phyloP scores from a whole-genome alignment of 2,113 vertebrate species.

The Malurus melanocephalus region DNA sequence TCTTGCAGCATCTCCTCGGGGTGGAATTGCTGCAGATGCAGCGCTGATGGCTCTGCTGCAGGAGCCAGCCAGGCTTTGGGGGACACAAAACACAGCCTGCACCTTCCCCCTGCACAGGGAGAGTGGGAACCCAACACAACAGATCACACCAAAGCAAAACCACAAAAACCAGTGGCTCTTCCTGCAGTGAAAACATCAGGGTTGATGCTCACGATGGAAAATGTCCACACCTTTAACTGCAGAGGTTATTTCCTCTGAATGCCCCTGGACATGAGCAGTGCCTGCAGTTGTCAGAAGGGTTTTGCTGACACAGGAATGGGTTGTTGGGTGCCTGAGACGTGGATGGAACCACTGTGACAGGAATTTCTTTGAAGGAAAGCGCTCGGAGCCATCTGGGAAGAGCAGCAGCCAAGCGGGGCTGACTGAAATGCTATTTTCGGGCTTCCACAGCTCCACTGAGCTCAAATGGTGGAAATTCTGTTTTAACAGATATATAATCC shows the following conservation, averaged over 20 bases:
- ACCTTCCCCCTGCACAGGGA: background rate
- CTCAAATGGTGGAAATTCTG: background rate
- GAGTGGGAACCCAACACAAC: background rate
- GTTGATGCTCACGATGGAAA: background rate
- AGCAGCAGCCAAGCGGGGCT: background rate
- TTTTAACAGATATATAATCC: background rate
- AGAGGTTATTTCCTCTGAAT: background rate
- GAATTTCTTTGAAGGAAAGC: background rate
- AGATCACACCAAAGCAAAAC: accelerated
- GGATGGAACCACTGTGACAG: background rate
- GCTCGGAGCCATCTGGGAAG: background rate
- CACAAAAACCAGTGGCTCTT: too few relatives aligned
- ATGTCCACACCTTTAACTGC: background rate
- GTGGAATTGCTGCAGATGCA: constrained; percentile 11
- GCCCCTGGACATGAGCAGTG: background rate
- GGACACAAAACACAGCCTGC: background rate
- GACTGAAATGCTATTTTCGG: background rate
- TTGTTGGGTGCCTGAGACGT: background rate
- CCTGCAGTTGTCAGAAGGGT: background rate
- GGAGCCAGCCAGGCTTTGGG: background rate
- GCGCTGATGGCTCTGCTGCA: background rate
- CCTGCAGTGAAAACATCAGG: background rate
- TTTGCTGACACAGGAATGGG: background rate
- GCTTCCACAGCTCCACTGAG: background rate
- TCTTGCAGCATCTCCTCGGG: constrained; percentile 36